Evolutionary conservation across 2,113 vertebrate genomes (phyloP), one percentile per base, ranked within the genome.

Genomic region (Leptobrachium ailaonicum): DNA sequence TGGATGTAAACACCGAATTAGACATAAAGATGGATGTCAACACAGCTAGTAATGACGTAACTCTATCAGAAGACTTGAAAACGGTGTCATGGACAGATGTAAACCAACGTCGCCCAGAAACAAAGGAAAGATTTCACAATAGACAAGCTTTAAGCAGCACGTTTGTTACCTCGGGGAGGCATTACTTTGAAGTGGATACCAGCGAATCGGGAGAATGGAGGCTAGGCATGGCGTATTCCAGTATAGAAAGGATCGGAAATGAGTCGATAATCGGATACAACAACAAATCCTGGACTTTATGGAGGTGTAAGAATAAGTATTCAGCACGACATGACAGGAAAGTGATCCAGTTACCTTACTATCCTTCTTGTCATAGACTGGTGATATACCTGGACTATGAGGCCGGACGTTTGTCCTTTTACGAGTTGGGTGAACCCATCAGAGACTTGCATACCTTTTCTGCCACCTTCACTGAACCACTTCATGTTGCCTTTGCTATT

Each of bases 401-500:
- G 6, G 40, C 58, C 13, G 73, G 73, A 2, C 20, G 45, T 2
- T 7, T 75, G 45, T 75, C 73, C 1, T 75, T 75, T 50, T 75
- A 64, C 47, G 56, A 66, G 43, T 14, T 75, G 3, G 2, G 9
- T 50, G 60, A 75, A 2, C 14, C 14, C 1, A 50, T 75, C 4
- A 75, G 42, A 75, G 58, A 75, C n/a, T 75, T 75, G 13, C 47
- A 66, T 13, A 75, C 42, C 14, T 75, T 75, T 4, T 47, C 73
- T 75, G 44, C 56, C 60, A 64, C 58, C 60, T 75, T 75, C 43
- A 66, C 73, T 20, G 73, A 75, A 60, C 7, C 3, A n/a, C 43
- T 75, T 40, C 20, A 75, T 10, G 58, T 44, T 40, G 60, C 58
- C 20, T 75, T 75, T 42, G 44, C 20, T 32, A 32, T 32, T 32